phyloP scores from a whole-genome alignment of 35 echinoderm and acorn worm genomes.

The Chiridota heheva region DNA sequence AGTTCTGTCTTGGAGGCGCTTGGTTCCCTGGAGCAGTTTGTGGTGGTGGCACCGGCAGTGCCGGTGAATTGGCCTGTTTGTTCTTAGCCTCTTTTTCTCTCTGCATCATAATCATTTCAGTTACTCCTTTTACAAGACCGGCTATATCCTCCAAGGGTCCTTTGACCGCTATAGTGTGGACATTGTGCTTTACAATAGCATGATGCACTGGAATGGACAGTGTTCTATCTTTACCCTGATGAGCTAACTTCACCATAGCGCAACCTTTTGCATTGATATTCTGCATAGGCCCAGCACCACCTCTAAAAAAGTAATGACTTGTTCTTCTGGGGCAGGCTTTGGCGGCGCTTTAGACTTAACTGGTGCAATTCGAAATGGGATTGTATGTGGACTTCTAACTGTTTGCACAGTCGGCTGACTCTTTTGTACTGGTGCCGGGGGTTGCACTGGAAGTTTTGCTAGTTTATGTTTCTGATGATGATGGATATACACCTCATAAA shows the following conservation, averaged over 20 bases:
- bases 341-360: not conserved
- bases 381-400: not conserved
- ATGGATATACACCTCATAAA: constrained; percentile 26
- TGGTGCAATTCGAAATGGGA: not conserved
- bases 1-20: not conserved
- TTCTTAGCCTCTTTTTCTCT: no score
- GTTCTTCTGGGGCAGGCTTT: not conserved
- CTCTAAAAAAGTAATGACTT: constrained; percentile 40
- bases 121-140: constrained; percentile 34
- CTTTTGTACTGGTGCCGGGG: not conserved
- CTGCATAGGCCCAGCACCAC: constrained; percentile 7
- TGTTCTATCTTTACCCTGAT: constrained; percentile 40
- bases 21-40: not conserved
- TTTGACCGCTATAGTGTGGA: constrained; percentile 41
- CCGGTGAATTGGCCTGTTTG: not conserved
- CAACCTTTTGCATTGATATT: constrained; percentile 1
- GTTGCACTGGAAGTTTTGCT: not conserved
- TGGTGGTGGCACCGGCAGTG: not conserved
- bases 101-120: no score
- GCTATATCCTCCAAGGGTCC: constrained; percentile 36
- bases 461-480: constrained; percentile 7
- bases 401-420: not conserved
- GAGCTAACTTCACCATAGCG: constrained; percentile 37
- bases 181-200: constrained; percentile 27
- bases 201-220: constrained; percentile 33